These are phyloP conservation scores for Manduca sexta DNA, from an alignment of 1,140 invertebrate genomes.

Conservation along the genomic window DNA sequence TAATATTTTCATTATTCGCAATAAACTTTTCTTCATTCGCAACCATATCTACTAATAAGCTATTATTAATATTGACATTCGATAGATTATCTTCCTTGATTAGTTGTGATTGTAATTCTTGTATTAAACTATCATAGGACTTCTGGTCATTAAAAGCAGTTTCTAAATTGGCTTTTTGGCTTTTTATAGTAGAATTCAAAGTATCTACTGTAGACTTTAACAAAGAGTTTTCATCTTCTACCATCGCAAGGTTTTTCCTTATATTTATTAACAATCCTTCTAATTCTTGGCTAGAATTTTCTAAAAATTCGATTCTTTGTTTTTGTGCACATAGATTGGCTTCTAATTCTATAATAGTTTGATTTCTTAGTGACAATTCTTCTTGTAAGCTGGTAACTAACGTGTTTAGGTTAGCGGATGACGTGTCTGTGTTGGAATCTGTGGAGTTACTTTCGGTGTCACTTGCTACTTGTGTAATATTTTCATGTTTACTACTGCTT, in stretches of 20 bases:
- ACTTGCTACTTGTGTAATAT: constrained; percentile 40
- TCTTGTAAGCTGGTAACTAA: constrained; percentile 26
- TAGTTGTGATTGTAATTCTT: constrained; percentile 46
- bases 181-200: constrained; percentile 43
- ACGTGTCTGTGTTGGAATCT: neutral
- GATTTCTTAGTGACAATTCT: constrained; percentile 31
- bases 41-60: constrained; percentile 37
- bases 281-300: constrained; percentile 34
- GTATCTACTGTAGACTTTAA: constrained; percentile 38
- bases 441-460: constrained; percentile 33
- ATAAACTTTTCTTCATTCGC: constrained; percentile 47
- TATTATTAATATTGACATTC: constrained; percentile 24
- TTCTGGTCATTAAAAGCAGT: constrained; percentile 36
- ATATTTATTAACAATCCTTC: constrained; percentile 26
- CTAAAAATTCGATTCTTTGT: constrained; percentile 34
- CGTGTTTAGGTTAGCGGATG: constrained; percentile 14
- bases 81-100: constrained; percentile 24
- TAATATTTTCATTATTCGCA: constrained; percentile 60
- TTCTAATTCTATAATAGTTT: constrained; percentile 39
- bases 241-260: constrained; percentile 28
- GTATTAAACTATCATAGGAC: constrained; percentile 40
- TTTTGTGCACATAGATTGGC: constrained; percentile 29
- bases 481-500: constrained; percentile 19
- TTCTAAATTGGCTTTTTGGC: constrained; percentile 38
- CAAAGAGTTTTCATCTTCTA: constrained; percentile 39